A percentile compares a stretch with the other conserved stretches of the same genome.
These are phyloP conservation scores for Melanotaenia duboulayi DNA, from an alignment of 2,113 vertebrate species.

Conservation along the genomic window DNA sequence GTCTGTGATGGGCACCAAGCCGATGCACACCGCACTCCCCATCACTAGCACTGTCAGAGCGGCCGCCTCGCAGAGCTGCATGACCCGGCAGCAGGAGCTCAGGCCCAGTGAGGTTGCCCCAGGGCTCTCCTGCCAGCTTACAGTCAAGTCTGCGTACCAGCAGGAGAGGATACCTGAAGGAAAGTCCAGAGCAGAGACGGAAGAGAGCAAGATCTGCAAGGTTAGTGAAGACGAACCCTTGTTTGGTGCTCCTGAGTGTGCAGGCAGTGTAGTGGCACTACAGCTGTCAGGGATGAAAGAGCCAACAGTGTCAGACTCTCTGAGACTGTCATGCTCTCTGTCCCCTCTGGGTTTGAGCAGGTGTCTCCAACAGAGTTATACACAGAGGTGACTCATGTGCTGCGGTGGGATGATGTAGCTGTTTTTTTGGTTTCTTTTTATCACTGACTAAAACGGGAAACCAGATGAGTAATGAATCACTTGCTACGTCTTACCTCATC, in stretches of 20 bases:
- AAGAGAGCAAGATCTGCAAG: constrained; percentile 96
- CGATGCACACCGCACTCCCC: constrained; percentile 91
- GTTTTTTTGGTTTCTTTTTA: not conserved
- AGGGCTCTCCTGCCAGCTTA: constrained; percentile 88
- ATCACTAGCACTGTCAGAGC: constrained; percentile 87
- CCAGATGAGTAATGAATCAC: constrained; percentile 52
- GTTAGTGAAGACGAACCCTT: constrained; percentile 63
- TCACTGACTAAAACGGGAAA: constrained; percentile 45
- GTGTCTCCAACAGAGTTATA: constrained; percentile 39
- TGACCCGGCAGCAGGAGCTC: constrained; percentile 84
- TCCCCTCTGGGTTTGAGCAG: constrained; percentile 44
- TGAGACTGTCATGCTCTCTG: not conserved
- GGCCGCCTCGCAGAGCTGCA: constrained; percentile 78
- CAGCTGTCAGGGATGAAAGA: constrained; percentile 53
- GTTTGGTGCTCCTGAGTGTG: constrained; percentile 5
- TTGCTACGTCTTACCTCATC: constrained; percentile 46
- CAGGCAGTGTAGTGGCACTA: not conserved
- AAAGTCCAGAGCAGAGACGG: constrained; percentile 83
- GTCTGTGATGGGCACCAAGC: constrained; percentile 86
- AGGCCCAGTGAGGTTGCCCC: constrained; percentile 76
- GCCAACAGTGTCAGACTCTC: not conserved
- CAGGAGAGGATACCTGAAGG: constrained; percentile 80
- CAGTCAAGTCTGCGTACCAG: constrained; percentile 87
- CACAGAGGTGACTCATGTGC: constrained; percentile 47
- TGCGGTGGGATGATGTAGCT: constrained; percentile 39